Evolutionary conservation across 2,113 vertebrate genomes (phyloP).

Genomic region (Sterrhoptilus dennistouni): DNA sequence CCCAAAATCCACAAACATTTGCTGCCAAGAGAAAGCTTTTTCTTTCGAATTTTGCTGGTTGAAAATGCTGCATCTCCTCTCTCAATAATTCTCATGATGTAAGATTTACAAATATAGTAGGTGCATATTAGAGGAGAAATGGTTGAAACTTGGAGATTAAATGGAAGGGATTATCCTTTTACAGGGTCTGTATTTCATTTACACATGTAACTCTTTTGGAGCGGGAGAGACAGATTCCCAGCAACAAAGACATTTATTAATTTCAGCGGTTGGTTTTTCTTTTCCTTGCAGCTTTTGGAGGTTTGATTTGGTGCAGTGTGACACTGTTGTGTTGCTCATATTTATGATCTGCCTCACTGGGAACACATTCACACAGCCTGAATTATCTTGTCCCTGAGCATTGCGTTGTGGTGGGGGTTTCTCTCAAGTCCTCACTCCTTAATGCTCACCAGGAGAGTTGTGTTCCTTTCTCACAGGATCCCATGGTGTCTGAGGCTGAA

Average conservation of each 20-base stretch:
- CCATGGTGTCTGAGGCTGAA: rapidly evolving
- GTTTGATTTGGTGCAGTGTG: background rate
- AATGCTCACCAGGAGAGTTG: background rate
- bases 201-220: background rate
- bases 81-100: rapidly evolving
- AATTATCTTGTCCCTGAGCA: background rate
- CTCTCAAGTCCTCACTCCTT: background rate
- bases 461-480: background rate
- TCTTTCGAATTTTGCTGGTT: background rate
- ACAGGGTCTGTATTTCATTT: background rate
- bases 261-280: background rate
- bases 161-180: background rate
- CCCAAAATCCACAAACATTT: background rate
- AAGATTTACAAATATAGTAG: background rate
- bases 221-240: background rate
- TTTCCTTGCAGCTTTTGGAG: background rate
- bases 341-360: background rate
- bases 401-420: background rate
- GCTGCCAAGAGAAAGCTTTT: background rate
- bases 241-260: background rate
- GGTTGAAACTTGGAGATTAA: background rate
- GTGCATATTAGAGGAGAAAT: background rate
- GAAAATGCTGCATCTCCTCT: background rate
- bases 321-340: background rate
- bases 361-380: background rate